phyloP scores from a whole-genome alignment of 2,113 vertebrate species.

The cattle (Bos taurus) region ARS-UCD2.0 NC_037334.1:48953501-48954000 shows the following conservation, averaged over 20 bases:
- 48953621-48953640: not conserved
- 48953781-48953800: not conserved
- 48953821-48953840: not conserved
- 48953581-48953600: not conserved
- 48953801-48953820: not conserved
- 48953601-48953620: not conserved
- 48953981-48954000: not conserved
- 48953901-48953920: not conserved
- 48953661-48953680: not conserved
- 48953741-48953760: not conserved
- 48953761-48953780: not conserved
- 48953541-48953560: not conserved
- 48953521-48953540: not conserved
- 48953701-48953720: not conserved
- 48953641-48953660: not conserved
- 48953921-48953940: not conserved
- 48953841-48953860: not conserved
- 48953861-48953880: not conserved
- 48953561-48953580: not conserved
- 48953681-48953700: accelerated
- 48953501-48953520: not conserved
- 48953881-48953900: not conserved
- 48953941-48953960: not conserved
- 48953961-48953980: not conserved
- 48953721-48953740: not conserved